A percentile compares a stretch with the other conserved stretches of the same genome.
These are phyloP conservation scores for Agriopis marginaria DNA, from an alignment of 2,888 invertebrate species.

Conservation along the genomic window DNA sequence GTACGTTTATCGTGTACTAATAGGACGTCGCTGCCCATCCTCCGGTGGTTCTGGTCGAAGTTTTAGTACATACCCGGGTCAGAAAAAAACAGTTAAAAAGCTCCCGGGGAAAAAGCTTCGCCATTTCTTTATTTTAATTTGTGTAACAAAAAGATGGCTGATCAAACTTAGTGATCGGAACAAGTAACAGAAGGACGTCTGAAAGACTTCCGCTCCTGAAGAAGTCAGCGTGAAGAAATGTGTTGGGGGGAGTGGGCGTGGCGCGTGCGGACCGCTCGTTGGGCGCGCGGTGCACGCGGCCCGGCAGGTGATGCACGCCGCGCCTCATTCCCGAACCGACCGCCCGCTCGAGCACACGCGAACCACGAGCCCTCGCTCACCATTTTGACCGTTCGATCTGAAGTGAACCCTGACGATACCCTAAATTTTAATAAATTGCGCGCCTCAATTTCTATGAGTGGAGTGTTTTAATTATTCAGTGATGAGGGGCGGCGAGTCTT, in stretches of 20 bases:
- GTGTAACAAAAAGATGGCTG: neutral
- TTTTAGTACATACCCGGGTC: no score
- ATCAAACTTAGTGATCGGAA: slow-evolving; percentile 14
- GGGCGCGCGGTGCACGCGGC: slow-evolving; percentile 69
- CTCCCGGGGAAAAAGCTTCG: no score
- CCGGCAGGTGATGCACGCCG: slow-evolving; percentile 71
- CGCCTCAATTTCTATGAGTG: slow-evolving; percentile 1
- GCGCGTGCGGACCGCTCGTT: slow-evolving; percentile 58
- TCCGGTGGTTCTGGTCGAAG: no score
- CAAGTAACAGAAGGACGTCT: slow-evolving; percentile 22
- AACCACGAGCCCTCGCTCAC: slow-evolving; percentile 34
- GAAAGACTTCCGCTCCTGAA: slow-evolving; percentile 23
- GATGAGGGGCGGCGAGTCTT: slow-evolving; percentile 20
- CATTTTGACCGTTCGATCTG: slow-evolving; percentile 11
- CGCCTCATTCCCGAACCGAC: slow-evolving; percentile 65
- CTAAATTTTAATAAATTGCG: slow-evolving; percentile 1
- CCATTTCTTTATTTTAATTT: neutral
- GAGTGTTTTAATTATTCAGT: neutral
- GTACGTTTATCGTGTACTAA: no score
- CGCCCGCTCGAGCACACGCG: slow-evolving; percentile 53
- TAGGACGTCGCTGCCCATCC: no score
- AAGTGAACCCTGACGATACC: neutral
- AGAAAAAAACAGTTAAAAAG: no score
- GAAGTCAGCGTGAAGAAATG: slow-evolving; percentile 56
- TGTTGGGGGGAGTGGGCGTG: slow-evolving; percentile 73